Percentiles rank a stretch among this genome's conserved stretches.
These are phyloP conservation scores for Nymphalis io DNA, from an alignment of 1,140 invertebrate genomes.

Conservation along the genomic window DNA sequence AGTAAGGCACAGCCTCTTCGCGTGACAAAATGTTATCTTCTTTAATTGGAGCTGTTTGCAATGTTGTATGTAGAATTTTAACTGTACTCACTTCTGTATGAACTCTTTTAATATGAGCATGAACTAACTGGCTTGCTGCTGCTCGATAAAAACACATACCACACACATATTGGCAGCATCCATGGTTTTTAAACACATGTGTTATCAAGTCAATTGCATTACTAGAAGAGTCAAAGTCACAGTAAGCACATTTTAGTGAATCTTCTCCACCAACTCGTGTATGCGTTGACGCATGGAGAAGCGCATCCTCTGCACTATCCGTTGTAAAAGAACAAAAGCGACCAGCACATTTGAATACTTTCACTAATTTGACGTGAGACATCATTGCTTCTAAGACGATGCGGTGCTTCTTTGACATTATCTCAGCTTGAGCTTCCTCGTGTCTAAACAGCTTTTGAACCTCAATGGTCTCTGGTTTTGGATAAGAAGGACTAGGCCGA, in stretches of 20 bases:
- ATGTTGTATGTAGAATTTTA: slow-evolving; percentile 41
- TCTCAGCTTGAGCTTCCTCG: slow-evolving; percentile 59
- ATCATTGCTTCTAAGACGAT: slow-evolving; percentile 67
- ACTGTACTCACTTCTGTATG: slow-evolving; percentile 38
- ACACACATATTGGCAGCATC: slow-evolving; percentile 57
- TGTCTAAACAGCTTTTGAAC: slow-evolving; percentile 48
- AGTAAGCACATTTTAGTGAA: slow-evolving; percentile 63
- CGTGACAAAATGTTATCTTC: slow-evolving; percentile 49
- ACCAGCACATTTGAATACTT: slow-evolving; percentile 70
- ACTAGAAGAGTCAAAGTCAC: slow-evolving; percentile 58
- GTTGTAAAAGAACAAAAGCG: slow-evolving; percentile 69
- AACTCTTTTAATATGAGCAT: slow-evolving; percentile 49
- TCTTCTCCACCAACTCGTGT: slow-evolving; percentile 60
- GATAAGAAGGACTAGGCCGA: slow-evolving; percentile 32
- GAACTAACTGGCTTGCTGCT: slow-evolving; percentile 56
- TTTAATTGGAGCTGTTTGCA: slow-evolving; percentile 34
- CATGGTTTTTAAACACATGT: slow-evolving; percentile 69
- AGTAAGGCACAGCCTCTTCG: slow-evolving; percentile 59
- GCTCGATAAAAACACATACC: slow-evolving; percentile 68
- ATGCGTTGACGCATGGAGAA: slow-evolving; percentile 64
- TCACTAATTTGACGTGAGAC: slow-evolving; percentile 52
- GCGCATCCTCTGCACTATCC: slow-evolving; percentile 60
- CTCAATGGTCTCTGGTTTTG: slow-evolving; percentile 24
- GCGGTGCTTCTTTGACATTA: slow-evolving; percentile 61
- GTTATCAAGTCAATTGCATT: slow-evolving; percentile 71